Evolutionary conservation across 1,140 invertebrate species (phyloP), one percentile per base, ranked within the genome.

Genomic region (Armadillidium nasatum): DNA sequence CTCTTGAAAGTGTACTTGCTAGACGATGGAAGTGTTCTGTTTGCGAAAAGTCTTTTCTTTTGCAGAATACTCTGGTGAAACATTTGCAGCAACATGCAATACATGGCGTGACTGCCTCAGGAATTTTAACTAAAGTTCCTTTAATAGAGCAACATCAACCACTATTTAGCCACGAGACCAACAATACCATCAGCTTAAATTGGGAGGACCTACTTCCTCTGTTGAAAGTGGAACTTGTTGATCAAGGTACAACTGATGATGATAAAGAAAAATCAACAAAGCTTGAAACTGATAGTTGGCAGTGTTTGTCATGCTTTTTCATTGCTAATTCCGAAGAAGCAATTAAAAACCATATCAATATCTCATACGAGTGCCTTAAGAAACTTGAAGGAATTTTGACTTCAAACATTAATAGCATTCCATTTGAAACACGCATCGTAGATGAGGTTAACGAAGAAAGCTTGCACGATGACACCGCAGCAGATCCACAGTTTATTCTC

Each of bases 11-110:
- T 19, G 50, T 60, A 15, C 11, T 60, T 60, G 19, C 19, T 7
- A 60, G 50, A 15, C 11, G 19, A 60, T 60, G 50, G 50, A 60
- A 60, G 50, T 60, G 50, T 60, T 60, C 50, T 60, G 50, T 60
- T 15, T 60, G 50, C 50, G 50, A 60, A 15, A 60, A 60, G 50
- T 15, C 19, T 15, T 60, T 60, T 19, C 19, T 15, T 19, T 13
- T 13, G 11, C 50, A 60, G 50, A 60, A 15, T 19, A 15, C 50
- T 60, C 7, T 60, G 2, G 19, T 19, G 50, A 60, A 60, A 60
- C 50, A 60, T 19, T 60, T 60, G 50, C 11, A 60, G 7, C 50
- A 60, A 7, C 50, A 60, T 19, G 11, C 50, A 15, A 7, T 60
- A 7, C 50, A 60, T 19, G 50, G 50, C 1, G 50, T 60, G 11